Evolutionary conservation across 1,140 invertebrate species (phyloP).

Genomic region (Cecropterus lyciades): DNA sequence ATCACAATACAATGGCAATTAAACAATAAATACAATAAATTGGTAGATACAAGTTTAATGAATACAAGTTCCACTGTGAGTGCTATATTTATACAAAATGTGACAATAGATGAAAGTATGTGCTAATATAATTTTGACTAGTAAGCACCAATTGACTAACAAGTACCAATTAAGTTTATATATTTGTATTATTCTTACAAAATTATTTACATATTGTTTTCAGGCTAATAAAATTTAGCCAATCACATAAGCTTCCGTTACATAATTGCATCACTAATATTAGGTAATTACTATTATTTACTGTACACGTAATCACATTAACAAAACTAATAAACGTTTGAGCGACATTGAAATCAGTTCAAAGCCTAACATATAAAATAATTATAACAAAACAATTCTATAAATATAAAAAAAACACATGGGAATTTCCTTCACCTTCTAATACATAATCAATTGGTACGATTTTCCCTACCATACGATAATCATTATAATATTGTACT

Average conservation of each 20-base stretch:
- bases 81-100: constrained; percentile 28
- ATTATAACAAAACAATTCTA: constrained; percentile 12
- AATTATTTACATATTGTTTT: constrained; percentile 65
- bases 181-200: constrained; percentile 55
- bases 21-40: constrained; percentile 22
- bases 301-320: constrained; percentile 37
- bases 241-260: constrained; percentile 56
- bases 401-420: constrained; percentile 2
- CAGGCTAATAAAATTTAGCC: constrained; percentile 79
- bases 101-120: constrained; percentile 39
- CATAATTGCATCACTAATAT: constrained; percentile 43
- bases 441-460: constrained; percentile 22
- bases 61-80: constrained; percentile 10
- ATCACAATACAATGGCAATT: constrained; percentile 11
- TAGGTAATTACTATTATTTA: constrained; percentile 23
- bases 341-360: constrained; percentile 44
- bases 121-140: constrained; percentile 84
- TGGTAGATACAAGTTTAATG: neutral
- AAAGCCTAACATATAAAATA: constrained; percentile 20
- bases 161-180: constrained; percentile 48
- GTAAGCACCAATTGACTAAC: constrained; percentile 83
- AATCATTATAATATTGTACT: neutral
- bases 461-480: constrained; percentile 3
- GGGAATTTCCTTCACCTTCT: neutral
- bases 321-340: constrained; percentile 50